phyloP scores from a whole-genome alignment of 1,140 invertebrate species.

The Drosophila pseudoananassae region DNA sequence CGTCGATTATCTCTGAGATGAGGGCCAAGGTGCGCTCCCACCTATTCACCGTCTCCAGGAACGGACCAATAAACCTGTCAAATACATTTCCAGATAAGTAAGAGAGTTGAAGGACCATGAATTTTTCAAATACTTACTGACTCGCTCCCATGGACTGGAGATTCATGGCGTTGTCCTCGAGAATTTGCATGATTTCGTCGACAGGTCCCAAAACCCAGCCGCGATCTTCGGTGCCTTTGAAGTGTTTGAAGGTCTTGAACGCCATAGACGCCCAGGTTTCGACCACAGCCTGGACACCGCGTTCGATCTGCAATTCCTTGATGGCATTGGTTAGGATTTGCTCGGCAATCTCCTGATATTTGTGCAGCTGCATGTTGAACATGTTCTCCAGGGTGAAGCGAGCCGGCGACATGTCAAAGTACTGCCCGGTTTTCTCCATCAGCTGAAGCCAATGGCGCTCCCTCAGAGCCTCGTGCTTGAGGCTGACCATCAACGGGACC shows the following conservation, averaged over 20 bases:
- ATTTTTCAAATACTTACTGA: constrained; percentile 84
- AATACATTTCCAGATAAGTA: background rate
- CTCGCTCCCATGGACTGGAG: constrained; percentile 96
- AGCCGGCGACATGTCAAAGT: constrained; percentile 94
- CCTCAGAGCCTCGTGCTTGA: constrained; percentile 95
- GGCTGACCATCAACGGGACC: constrained; percentile 93
- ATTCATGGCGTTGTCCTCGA: constrained; percentile 95
- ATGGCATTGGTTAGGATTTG: constrained; percentile 94
- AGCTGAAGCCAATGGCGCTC: constrained; percentile 95
- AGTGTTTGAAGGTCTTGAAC: constrained; percentile 89
- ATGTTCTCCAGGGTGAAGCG: constrained; percentile 95
- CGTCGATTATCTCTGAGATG: constrained; percentile 93
- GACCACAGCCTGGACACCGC: constrained; percentile 91
- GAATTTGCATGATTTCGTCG: constrained; percentile 91
- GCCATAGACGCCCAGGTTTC: constrained; percentile 90
- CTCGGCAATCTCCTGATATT: constrained; percentile 92
- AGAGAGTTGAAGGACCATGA: too few relatives aligned
- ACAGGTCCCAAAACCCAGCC: constrained; percentile 90
- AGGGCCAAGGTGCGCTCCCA: constrained; percentile 93
- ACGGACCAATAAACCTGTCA: constrained; percentile 93
- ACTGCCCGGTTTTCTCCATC: constrained; percentile 92
- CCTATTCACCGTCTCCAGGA: constrained; percentile 90
- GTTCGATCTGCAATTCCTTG: constrained; percentile 95
- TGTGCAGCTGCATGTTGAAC: constrained; percentile 95
- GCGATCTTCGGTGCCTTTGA: constrained; percentile 86